Evolutionary conservation across 2,888 invertebrate species (phyloP), one percentile per base, ranked within the genome.

Genomic region (Drosophila prostipennis): DNA sequence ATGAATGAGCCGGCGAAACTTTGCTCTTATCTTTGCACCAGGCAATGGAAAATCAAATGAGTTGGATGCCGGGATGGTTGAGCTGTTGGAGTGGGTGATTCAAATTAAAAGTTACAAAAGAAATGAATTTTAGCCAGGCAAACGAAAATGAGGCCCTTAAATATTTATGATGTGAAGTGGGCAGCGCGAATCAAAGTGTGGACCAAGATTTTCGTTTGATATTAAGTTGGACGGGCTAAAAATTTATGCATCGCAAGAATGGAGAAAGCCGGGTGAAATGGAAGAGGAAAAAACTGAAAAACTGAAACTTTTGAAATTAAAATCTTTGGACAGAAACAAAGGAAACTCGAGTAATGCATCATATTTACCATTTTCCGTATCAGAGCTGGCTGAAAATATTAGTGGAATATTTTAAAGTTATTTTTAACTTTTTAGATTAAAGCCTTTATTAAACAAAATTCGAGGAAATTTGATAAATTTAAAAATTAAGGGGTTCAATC

Each of bases 281-380:
- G 3, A 51, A 32, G 43, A 54, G 37, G 16, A 64, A 67, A 53
- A 40, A 54, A 37, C 39, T 39, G 13, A 43, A 40, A 43, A 58
- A 61, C 51, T 48, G 37, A 40, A 85, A 86, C 65, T 83, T 86
- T 88, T 65, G 53, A 88, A 86, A 86, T 87, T 80, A 80, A 86
- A 76, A 61, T 56, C 69, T 29, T 58, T 53, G 46, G 36, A 39
- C 59, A 53, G 53, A 55, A 45, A 63, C 65, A 80, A 76, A 74
- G 29, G 67, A 71, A 72, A 71, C 60, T 61, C 65, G 56, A 34
- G 52, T 42, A 65, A 74, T 23, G 56, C 57, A 61, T 32, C 52
- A 80, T 87, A 87, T 83, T 88, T 91, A 91, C 91, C 91, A 58
- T 91, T 91, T 49, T 91, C 91, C 53, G 90, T 90, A 58, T 91